Evolutionary conservation across 2,888 invertebrate genomes (phyloP).

Genomic region (Limnephilus auricula): DNA sequence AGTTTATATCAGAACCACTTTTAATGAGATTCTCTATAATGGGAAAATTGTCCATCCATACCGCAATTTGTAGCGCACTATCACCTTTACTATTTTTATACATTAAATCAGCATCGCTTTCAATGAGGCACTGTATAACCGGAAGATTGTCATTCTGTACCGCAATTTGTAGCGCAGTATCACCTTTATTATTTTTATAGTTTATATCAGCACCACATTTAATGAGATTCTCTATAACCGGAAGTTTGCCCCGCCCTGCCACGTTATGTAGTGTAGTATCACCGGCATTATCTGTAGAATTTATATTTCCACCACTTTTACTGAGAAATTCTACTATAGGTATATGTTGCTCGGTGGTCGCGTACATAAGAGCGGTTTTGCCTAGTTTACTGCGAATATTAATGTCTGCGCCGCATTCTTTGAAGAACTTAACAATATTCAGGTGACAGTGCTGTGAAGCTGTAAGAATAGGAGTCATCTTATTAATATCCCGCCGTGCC

Average conservation of each 20-base stretch:
- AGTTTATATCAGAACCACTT: not conserved
- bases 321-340: not conserved
- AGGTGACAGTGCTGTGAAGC: not conserved
- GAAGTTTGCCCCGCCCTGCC: too few species aligned
- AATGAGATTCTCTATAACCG: too few species aligned
- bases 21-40: not conserved
- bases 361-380: not conserved
- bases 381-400: too few species aligned
- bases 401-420: too few species aligned
- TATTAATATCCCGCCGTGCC: not conserved
- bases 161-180: not conserved
- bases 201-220: not conserved
- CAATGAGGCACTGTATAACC: not conserved
- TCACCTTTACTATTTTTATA: not conserved
- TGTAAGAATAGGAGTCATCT: not conserved
- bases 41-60: not conserved
- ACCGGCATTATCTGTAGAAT: too few species aligned
- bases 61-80: not conserved
- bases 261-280: too few species aligned
- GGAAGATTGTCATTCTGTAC: not conserved
- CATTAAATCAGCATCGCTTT: not conserved
- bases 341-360: not conserved
- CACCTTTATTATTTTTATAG: not conserved
- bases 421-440: too few species aligned
- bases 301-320: not conserved